phyloP scores from a whole-genome alignment of 2,797 vertebrate genomes.

The Hydrocynus forskahlii region DNA sequence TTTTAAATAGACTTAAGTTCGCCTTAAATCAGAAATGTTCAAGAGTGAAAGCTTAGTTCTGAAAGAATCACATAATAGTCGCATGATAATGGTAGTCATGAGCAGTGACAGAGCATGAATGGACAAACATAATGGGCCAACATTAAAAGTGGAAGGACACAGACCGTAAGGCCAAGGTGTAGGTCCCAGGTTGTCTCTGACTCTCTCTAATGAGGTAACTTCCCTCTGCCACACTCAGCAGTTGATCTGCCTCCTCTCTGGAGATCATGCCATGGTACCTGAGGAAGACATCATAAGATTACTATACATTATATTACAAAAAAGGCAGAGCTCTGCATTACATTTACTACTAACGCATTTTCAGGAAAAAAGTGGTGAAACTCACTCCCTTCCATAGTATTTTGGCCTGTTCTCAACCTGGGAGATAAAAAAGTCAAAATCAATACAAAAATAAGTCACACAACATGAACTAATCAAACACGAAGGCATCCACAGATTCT shows the following conservation, averaged over 20 bases:
- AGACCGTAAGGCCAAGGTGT: slow-evolving; percentile 95
- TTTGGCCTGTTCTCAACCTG: slow-evolving; percentile 97
- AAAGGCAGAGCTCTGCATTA: background rate
- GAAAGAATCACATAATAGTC: background rate
- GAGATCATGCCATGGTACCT: slow-evolving; percentile 99
- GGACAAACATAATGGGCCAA: background rate
- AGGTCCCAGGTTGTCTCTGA: slow-evolving; percentile 96
- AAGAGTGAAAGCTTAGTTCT: background rate
- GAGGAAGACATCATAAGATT: slow-evolving; percentile 18
- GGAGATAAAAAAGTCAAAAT: slow-evolving; percentile 53
- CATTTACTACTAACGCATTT: background rate
- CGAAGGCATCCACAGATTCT: background rate
- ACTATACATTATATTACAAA: background rate
- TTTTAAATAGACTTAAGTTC: background rate
- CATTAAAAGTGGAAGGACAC: background rate
- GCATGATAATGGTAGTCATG: background rate
- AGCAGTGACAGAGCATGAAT: background rate
- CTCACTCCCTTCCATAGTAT: slow-evolving; percentile 99
- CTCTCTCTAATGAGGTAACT: slow-evolving; percentile 99
- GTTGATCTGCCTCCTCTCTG: slow-evolving; percentile 92
- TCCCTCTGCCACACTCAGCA: slow-evolving; percentile 94
- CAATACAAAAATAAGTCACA: background rate
- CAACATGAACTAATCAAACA: too few relatives aligned
- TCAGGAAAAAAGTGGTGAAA: slow-evolving; percentile 50
- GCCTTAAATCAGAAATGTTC: background rate